A percentile compares a stretch with the other conserved stretches of the same genome.
phyloP scores from a whole-genome alignment of 2,113 vertebrate genomes.

The Ageneiosus marmoratus region DNA sequence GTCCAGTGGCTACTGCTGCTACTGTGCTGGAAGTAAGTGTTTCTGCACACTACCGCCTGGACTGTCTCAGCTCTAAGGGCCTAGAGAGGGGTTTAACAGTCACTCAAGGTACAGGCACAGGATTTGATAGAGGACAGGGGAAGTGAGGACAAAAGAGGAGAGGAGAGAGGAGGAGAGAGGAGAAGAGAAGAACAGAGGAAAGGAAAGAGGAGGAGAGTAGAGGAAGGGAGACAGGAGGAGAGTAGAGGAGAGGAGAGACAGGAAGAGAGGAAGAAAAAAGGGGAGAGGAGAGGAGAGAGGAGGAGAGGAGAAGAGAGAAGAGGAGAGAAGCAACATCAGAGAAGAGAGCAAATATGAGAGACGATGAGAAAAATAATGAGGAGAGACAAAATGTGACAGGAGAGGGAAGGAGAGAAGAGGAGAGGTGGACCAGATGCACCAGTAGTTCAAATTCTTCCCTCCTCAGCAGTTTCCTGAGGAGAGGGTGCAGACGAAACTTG shows the following conservation, averaged over 20 bases:
- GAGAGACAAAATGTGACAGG: background rate
- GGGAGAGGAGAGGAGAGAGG: too few relatives aligned
- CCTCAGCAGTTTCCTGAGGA: slow-evolving; percentile 25
- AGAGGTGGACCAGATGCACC: background rate
- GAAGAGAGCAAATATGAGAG: background rate
- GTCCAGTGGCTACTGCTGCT: slow-evolving; percentile 28
- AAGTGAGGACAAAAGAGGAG: background rate
- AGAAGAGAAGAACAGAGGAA: too few relatives aligned
- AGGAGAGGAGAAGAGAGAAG: background rate
- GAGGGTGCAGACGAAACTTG: slow-evolving; percentile 24
- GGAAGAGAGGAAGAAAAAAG: background rate
- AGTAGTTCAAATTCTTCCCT: slow-evolving; percentile 33
- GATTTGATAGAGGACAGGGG: background rate
- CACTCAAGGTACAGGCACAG: background rate
- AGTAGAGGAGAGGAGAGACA: background rate
- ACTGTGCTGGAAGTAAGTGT: slow-evolving; percentile 27
- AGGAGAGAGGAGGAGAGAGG: background rate
- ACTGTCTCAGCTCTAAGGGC: slow-evolving; percentile 16
- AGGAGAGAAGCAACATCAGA: too few relatives aligned
- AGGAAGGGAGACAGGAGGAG: background rate
- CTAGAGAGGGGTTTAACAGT: background rate
- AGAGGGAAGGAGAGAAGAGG: background rate
- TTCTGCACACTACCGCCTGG: slow-evolving; percentile 28
- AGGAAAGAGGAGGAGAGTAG: too few relatives aligned
- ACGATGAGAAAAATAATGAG: background rate